Conservation (phyloP, 2,113 vertebrate species). For the Chrysochloris asiatica region DNA sequence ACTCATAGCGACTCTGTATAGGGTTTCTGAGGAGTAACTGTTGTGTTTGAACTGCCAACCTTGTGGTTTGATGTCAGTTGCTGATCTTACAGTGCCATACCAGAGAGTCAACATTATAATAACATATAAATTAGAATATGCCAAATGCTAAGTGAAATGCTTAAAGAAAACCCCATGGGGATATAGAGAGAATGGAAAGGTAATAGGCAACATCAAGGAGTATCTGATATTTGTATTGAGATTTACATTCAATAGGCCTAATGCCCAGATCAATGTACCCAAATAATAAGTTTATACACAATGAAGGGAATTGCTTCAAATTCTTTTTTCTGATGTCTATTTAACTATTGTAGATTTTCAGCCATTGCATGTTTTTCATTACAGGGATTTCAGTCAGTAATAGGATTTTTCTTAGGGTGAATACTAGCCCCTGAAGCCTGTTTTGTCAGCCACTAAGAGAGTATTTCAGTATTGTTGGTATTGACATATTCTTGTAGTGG, state of each 20-base stretch:
- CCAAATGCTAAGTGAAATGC: too few relatives aligned
- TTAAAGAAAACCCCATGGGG: not conserved
- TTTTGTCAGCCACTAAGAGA: slow-evolving; percentile 2
- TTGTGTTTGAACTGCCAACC: too few relatives aligned
- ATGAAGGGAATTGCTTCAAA: not conserved
- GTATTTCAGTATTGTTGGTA: not conserved
- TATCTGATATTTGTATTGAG: not conserved
- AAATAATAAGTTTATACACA: not conserved
- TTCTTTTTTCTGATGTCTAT: not conserved
- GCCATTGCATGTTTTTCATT: slow-evolving; percentile 3
- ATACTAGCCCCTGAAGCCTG: not conserved
- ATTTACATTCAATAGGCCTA: not conserved
- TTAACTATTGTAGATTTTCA: not conserved
- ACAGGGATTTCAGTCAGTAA: not conserved
- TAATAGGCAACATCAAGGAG: not conserved
- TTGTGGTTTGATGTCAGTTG: too few relatives aligned
- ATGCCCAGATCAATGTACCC: not conserved
- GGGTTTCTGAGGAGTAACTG: too few relatives aligned
- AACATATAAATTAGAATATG: too few relatives aligned
- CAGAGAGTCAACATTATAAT: too few relatives aligned
- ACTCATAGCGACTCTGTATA: too few relatives aligned
- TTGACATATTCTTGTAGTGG: not conserved
- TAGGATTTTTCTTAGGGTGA: not conserved
- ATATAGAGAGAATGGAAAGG: not conserved
- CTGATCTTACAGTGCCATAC: too few relatives aligned